Base-by-base conservation (phyloP, 2,888 invertebrate species). In the Cerastis leucographa region DNA sequence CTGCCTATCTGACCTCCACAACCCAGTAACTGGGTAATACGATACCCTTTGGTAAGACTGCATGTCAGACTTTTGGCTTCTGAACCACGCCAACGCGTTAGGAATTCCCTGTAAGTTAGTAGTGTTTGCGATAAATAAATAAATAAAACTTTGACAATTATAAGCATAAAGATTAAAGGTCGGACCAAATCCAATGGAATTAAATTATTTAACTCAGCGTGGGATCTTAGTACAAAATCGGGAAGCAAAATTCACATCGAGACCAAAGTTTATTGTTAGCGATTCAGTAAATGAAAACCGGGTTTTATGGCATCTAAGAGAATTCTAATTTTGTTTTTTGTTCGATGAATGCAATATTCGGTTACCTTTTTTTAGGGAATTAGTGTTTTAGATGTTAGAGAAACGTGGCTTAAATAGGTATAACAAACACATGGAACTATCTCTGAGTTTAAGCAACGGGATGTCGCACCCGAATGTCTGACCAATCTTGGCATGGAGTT, bases 251-350 rank as follows among this genome's bases (percentile, higher is more conserved):
- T 85, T 85, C 81, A 85, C 66, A 82, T 72, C 54, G 61, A 54
- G 65, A 70, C 76, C 65, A 22, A 49, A 66, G 71, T 76, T 76
- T 85, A 82, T 83, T 83, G 82, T 83, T 66, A 69, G 85, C 68
- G 25, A 69, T 85, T 71, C 68, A 65, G 76, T 81, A 76, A 85
- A 85, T 71, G 82, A 76, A 82, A 82, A 62, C 65, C 82, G 68
- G 49, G 68, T 69, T 82, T 82, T 66, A 76, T 64, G 22, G 54
- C 54, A 29, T 71, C 67, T 68, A 17, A 76, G 54, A 71, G 70
- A 74, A 81, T 85, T 67, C 61, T 70, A 67, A 85, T 81, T 85
- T 85, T 29, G 44, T 66, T 85, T 84, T 74, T 46, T 71, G 14
- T 74, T 62, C 44, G 29, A 64, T 44, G 40, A 62, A 74, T 56